Evolutionary conservation across 2,888 invertebrate genomes (phyloP).

Genomic region (Metacarcinus magister): DNA sequence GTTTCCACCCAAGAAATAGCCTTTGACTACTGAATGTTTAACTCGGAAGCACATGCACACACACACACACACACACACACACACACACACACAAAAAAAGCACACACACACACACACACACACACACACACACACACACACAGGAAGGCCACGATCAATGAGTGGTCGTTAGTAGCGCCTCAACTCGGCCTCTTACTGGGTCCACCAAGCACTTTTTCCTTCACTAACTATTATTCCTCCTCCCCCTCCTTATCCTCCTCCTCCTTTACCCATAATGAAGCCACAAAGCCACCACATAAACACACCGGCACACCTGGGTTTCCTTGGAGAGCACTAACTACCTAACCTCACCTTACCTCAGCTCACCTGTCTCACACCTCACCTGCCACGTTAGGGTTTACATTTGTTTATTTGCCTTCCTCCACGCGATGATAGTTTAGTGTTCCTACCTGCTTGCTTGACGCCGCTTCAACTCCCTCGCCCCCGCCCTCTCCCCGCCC

Average conservation of each 20-base stretch:
- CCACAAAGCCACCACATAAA: not conserved
- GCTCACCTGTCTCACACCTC: not conserved
- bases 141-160: not conserved
- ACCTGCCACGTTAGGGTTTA: not conserved
- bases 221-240: not conserved
- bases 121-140: slow-evolving; percentile 50
- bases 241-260: not conserved
- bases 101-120: slow-evolving; percentile 55
- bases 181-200: not conserved
- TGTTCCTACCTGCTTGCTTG: not conserved
- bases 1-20: not conserved
- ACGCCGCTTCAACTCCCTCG: not conserved
- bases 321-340: not conserved
- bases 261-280: not conserved
- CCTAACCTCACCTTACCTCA: not conserved
- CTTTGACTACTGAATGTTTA: not conserved
- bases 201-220: not conserved
- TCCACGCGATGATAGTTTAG: not conserved
- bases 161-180: not conserved
- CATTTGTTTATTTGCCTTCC: not conserved
- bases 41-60: not conserved
- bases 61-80: slow-evolving; percentile 51
- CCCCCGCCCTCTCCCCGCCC: not conserved
- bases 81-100: not conserved
- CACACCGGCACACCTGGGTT: not conserved